Percentiles rank a stretch among this genome's conserved stretches.
These are phyloP conservation scores for Trichacis sp. DNA, from an alignment of 2,888 invertebrate genomes.

Conservation along the genomic window DNA sequence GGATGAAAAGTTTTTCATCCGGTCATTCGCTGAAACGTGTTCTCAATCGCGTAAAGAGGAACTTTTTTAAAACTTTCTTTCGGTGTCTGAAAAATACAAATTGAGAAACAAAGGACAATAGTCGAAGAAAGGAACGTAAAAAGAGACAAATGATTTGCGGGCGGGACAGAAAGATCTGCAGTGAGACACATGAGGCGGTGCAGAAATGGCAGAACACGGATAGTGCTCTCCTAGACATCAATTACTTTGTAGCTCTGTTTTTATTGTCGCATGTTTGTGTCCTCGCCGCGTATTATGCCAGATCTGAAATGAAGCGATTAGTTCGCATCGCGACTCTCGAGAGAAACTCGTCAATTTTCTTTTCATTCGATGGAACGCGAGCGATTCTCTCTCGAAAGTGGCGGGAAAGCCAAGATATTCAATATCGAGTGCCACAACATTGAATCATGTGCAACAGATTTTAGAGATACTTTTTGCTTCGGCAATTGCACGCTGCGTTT, in stretches of 20 bases:
- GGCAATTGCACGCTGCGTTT: not conserved
- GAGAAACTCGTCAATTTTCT: too few relatives aligned
- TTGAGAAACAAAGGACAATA: slow-evolving; percentile 15
- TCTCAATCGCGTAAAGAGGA: too few relatives aligned
- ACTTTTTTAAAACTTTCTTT: not conserved
- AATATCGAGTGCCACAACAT: slow-evolving; percentile 12
- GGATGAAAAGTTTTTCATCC: too few relatives aligned
- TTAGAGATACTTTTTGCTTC: not conserved
- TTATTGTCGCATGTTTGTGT: slow-evolving; percentile 43
- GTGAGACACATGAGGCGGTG: slow-evolving; percentile 60
- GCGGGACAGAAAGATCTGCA: slow-evolving; percentile 51
- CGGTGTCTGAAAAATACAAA: slow-evolving; percentile 4
- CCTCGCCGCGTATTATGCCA: slow-evolving; percentile 38
- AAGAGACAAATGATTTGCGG: slow-evolving; percentile 48
- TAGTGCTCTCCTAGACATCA: slow-evolving; percentile 58
- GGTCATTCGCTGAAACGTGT: too few relatives aligned
- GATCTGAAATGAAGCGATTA: slow-evolving; percentile 60
- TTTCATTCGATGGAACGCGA: too few relatives aligned
- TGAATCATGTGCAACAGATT: slow-evolving; percentile 9
- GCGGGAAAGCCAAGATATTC: slow-evolving; percentile 1
- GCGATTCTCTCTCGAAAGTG: slow-evolving; percentile 7
- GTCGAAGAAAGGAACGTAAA: slow-evolving; percentile 10
- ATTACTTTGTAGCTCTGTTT: slow-evolving; percentile 41
- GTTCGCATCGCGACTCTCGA: slow-evolving; percentile 25
- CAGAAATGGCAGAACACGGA: slow-evolving; percentile 57